Base-by-base conservation (phyloP, 2,888 invertebrate genomes). In the Parelbella ahira region DNA sequence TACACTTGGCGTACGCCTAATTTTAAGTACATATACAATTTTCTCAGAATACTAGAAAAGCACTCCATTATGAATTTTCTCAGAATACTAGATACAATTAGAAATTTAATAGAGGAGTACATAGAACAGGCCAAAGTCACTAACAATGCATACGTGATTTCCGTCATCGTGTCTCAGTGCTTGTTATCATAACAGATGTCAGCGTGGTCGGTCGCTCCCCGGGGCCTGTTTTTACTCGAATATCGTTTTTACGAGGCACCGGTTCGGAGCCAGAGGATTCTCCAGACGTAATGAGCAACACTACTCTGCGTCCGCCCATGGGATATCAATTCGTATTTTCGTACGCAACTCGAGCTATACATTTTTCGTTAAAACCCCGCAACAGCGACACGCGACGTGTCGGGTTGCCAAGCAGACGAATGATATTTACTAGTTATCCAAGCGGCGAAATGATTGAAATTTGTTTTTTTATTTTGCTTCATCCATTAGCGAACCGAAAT, bases 191-290 rank as follows among this genome's bases (percentile, higher is more conserved):
- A 45, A n/a, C n/a, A 42, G 15, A 3, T 15, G 15, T 15, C 15
- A 15, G 15, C 15, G 3, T 2, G 7, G 28, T 7, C 21, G 36
- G 33, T 29, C 29, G 63, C 61, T 63, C 59, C 48, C 53, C 45
- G 45, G 53, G 54, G 56, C 66, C 59, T 50, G 69, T 71, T 76
- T 59, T 61, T 60, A 60, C 63, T 67, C 61, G 58, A 57, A 60
- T 68, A 58, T 64, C 55, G 60, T 65, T 66, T 69, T 70, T 70
- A 63, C 36, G 58, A 46, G 41, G n/a, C 45, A 44, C 39, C 43
- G 24, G 29, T 11, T 29, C 8, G 29, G 13, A 37, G 38, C 21
- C 23, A 18, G 18, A 29, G 24, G 41, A 39, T 30, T 38, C 19
- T 28, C 27, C 42, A 9, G n/a, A 21, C 38, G 38, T 30, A 29